phyloP scores from a whole-genome alignment of 2,888 invertebrate genomes.

The Bimastos eiseni region DNA sequence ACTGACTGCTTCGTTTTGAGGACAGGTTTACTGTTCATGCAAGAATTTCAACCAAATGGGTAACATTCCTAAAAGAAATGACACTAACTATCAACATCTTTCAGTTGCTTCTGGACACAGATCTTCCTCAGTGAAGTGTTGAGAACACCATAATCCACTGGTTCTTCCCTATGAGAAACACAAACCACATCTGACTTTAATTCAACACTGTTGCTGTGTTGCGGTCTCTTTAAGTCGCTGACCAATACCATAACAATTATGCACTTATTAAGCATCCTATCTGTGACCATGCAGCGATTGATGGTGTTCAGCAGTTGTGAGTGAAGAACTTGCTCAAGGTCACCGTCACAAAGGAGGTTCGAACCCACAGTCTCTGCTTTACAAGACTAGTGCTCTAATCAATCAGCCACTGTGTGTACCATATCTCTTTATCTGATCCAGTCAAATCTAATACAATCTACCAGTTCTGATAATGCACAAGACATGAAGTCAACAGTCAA shows the following conservation, averaged over 20 bases:
- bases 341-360: too few species aligned
- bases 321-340: too few species aligned
- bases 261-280: too few species aligned
- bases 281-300: too few species aligned
- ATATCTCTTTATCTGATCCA: background rate
- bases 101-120: constrained; percentile 67
- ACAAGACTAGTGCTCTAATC: too few species aligned
- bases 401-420: too few species aligned
- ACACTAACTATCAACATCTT: constrained; percentile 66
- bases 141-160: constrained; percentile 75
- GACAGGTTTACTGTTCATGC: background rate
- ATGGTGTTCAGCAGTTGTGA: too few species aligned
- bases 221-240: background rate
- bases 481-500: background rate
- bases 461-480: background rate
- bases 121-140: constrained; percentile 68
- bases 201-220: background rate
- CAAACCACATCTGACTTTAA: background rate
- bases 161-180: constrained; percentile 66
- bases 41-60: background rate
- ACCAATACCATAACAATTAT: too few species aligned
- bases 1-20: too few species aligned
- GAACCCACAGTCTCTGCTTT: too few species aligned
- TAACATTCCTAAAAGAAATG: background rate
- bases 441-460: background rate